Percentiles rank a stretch among this genome's conserved stretches.
phyloP scores from a whole-genome alignment of 2,797 vertebrate species.

The Cetoscarus ocellatus region DNA sequence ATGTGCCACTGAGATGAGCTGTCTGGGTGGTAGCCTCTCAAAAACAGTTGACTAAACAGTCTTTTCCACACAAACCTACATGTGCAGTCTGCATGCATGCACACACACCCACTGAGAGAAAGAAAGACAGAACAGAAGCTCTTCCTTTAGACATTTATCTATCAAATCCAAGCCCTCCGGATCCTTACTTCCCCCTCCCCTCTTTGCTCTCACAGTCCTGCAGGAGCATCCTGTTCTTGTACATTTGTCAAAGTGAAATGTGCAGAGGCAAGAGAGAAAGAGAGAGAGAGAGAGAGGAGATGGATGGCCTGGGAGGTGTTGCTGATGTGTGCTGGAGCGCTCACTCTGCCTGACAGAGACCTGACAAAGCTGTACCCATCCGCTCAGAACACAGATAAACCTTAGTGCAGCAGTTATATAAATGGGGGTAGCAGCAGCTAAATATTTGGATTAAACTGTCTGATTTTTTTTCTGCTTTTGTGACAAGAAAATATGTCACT shows the following conservation, averaged over 20 bases:
- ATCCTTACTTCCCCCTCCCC: conserved; percentile 71
- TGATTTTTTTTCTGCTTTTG: conserved; percentile 50
- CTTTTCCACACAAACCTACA: conserved; percentile 27
- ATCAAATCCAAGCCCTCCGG: conserved; percentile 71
- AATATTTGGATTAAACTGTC: conserved; percentile 61
- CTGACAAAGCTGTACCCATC: conserved; percentile 56
- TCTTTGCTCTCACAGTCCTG: conserved; percentile 59
- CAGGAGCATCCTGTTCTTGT: conserved; percentile 76
- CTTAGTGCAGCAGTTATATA: conserved; percentile 49
- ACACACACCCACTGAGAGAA: conserved; percentile 13
- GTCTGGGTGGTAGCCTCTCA: conserved; percentile 66
- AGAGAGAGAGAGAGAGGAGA: conserved; percentile 51
- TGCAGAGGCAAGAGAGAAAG: conserved; percentile 60
- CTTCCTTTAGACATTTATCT: conserved; percentile 73
- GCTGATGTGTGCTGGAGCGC: conserved; percentile 64
- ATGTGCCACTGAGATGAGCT: conserved; percentile 75
- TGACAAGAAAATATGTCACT: conserved; percentile 35
- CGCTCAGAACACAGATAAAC: conserved; percentile 56
- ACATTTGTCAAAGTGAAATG: conserved; percentile 84
- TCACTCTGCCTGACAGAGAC: conserved; percentile 66
- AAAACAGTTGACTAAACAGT: conserved; percentile 63
- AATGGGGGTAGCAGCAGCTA: conserved; percentile 34
- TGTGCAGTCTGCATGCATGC: conserved; percentile 24
- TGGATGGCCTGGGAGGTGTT: conserved; percentile 69
- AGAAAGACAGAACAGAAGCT: conserved; percentile 53